These are phyloP conservation scores for Sepiola atlantica DNA, from an alignment of 2,888 invertebrate genomes.

Conservation along the genomic window DNA sequence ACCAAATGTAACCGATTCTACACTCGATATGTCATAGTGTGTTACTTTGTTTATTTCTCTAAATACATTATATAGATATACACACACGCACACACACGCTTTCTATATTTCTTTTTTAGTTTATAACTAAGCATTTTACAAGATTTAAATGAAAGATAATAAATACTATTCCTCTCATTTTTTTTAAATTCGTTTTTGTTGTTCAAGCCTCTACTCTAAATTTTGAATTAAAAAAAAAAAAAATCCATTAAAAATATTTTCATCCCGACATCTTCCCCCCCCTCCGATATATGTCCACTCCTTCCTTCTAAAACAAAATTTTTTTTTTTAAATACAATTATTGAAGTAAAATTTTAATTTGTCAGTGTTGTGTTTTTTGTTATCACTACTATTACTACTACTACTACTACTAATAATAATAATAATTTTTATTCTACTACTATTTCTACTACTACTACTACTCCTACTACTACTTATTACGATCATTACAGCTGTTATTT, in stretches of 20 bases:
- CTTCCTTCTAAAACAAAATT: neutral
- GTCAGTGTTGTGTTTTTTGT: constrained; percentile 11
- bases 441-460: neutral
- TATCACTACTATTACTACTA: constrained; percentile 32
- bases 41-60: too few species aligned
- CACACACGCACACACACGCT: too few species aligned
- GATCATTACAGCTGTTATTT: neutral
- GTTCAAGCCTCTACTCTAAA: neutral
- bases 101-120: too few species aligned
- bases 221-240: neutral
- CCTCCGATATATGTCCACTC: neutral
- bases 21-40: too few species aligned
- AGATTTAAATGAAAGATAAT: neutral
- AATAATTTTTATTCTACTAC: too few species aligned
- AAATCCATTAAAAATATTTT: neutral
- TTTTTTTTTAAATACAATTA: too few species aligned
- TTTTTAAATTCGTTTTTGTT: neutral
- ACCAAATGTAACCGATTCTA: too few species aligned
- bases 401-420: neutral
- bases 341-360: constrained; percentile 32
- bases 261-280: constrained; percentile 12
- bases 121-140: neutral
- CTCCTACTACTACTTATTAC: neutral
- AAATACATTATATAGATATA: too few species aligned
- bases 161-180: neutral